Conservation (phyloP, 1,140 invertebrate genomes). For the Drosophila eugracilis region DNA sequence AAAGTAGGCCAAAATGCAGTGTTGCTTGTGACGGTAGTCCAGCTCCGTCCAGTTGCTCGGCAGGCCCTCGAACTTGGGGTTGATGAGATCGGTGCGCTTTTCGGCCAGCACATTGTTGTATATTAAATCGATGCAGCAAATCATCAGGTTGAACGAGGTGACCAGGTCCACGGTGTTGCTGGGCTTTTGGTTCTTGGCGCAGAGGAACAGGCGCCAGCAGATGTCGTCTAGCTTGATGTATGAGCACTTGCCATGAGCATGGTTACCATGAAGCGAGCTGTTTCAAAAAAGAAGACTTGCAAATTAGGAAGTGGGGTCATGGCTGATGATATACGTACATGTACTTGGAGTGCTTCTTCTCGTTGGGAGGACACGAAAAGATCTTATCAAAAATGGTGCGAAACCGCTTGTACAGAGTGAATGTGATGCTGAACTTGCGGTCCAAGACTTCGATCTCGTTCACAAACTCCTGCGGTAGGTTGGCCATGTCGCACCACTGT, state of each 20-base stretch:
- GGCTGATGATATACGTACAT: conserved; percentile 75
- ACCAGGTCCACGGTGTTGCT: conserved; percentile 96
- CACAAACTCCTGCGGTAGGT: conserved; percentile 93
- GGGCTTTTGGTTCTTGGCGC: conserved; percentile 94
- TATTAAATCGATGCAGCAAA: conserved; percentile 96
- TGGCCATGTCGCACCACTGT: conserved; percentile 98
- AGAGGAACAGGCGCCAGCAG: conserved; percentile 96
- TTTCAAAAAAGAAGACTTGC: conserved; percentile 85
- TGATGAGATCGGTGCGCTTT: conserved; percentile 93
- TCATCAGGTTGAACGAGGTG: conserved; percentile 96
- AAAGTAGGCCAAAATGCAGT: conserved; percentile 93
- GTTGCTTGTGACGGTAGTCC: conserved; percentile 88
- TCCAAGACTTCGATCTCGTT: conserved; percentile 94
- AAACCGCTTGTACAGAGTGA: conserved; percentile 97
- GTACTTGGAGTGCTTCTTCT: conserved; percentile 90
- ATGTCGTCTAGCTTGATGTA: conserved; percentile 95
- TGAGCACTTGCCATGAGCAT: conserved; percentile 84
- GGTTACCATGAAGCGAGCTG: conserved; percentile 86
- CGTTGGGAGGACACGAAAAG: conserved; percentile 88
- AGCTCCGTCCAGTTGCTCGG: conserved; percentile 89
- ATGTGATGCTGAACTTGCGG: conserved; percentile 97
- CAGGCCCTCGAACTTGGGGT: conserved; percentile 92
- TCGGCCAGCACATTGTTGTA: conserved; percentile 94
- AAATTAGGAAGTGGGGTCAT: no score
- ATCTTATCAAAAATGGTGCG: conserved; percentile 94